Evolutionary conservation across 2,797 vertebrate genomes (phyloP).

Genomic region (Malurus splendens): DNA sequence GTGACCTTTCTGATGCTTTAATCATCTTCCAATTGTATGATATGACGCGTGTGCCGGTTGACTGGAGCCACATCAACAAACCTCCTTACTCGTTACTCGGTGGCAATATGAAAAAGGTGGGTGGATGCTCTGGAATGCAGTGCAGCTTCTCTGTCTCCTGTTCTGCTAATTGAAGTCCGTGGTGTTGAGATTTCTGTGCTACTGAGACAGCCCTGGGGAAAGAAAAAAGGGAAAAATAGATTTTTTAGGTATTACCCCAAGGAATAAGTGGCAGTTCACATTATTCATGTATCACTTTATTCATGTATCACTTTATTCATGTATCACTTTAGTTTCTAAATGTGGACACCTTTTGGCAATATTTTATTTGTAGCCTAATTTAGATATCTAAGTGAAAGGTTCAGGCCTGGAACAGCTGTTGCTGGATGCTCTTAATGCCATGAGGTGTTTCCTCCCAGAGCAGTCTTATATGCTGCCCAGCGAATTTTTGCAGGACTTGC

Average conservation of each 20-base stretch:
- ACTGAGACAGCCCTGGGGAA: not conserved
- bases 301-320: not conserved
- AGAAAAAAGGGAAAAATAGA: accelerated
- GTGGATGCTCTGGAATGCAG: not conserved
- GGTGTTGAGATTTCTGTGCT: not conserved
- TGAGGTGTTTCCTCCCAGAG: not conserved
- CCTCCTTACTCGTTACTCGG: conserved; percentile 85
- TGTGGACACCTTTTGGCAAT: not conserved
- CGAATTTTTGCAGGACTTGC: not conserved
- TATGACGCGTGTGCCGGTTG: conserved; percentile 81
- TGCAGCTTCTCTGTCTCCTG: not conserved
- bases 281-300: not conserved
- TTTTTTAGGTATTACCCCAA: not conserved
- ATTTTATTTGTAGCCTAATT: not conserved
- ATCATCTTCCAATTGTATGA: conserved; percentile 93
- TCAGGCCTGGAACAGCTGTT: not conserved
- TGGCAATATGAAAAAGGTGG: conserved; percentile 92
- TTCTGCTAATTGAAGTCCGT: not conserved
- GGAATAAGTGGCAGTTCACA: not conserved
- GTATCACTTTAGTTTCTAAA: not conserved
- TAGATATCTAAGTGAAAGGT: not conserved
- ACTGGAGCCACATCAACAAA: conserved; percentile 88
- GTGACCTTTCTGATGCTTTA: conserved; percentile 86
- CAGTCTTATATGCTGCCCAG: not conserved
- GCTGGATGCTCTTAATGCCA: not conserved